Evolutionary conservation across 2,888 invertebrate species (phyloP), one percentile per base, ranked within the genome.

Genomic region (Leptopilina drosophilae): DNA sequence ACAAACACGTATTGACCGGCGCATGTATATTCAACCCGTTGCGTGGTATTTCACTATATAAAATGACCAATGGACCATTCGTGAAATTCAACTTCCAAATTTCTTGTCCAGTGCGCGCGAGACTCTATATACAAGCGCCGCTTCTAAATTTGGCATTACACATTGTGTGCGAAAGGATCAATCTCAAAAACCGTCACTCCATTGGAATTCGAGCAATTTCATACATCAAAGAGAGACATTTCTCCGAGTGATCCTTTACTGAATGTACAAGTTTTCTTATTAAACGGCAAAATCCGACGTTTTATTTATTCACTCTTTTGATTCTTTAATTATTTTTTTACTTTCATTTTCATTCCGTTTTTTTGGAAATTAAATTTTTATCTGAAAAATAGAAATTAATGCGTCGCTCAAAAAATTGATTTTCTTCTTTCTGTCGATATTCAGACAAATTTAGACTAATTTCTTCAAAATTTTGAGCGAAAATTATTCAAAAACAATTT

Each of bases 31-130:
- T 77, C 81, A 83, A 76, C 82, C 81, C 33, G 33, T 79, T 78
- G 20, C 20, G 79, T 76, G 81, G 82, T 81, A 83, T 82, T 82
- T 84, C 82, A 4, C 78, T 73, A 77, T 83, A 84, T 82, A 84
- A 84, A 84, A 86, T 86, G 83, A 84, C 85, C 87, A 84, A 86
- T 77, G 79, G 79, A 84, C 82, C 82, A 78, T 82, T 81, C 80
- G 42, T 83, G 83, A 84, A 42, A 85, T 82, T 79, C 84, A 80
- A 78, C 84, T 85, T 83, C 85, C 85, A 83, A 88, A 88, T 84
- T 87, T 88, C 85, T 89, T 87, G 85, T 85, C 78, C 76, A 78
- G 69, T 78, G 82, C 80, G 79, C 33, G 84, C 49, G 80, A 78
- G 78, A 81, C 81, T 33, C 33, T 33, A 33, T 33, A 33, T 33